These are phyloP conservation scores for Megaceryle alcyon DNA, from an alignment of 2,797 vertebrate species.

Conservation along the genomic window DNA sequence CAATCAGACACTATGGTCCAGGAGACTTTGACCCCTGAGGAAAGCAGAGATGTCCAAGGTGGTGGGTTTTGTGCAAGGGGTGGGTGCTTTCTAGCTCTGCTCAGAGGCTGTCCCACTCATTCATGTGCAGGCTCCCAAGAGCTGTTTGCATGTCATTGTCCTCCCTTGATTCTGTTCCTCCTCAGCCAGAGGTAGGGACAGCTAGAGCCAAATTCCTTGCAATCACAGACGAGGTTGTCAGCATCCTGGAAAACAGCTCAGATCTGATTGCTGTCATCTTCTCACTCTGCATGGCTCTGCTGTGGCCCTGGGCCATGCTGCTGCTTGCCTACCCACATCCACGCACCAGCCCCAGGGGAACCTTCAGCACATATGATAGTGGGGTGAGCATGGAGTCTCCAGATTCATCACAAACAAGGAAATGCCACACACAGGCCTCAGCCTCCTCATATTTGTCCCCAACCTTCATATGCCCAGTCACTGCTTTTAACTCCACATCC, in stretches of 20 bases:
- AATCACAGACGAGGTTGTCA: conserved; percentile 58
- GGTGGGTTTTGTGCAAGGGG: neutral
- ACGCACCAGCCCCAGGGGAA: neutral
- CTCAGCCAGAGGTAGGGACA: neutral
- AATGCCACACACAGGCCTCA: neutral
- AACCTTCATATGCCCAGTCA: neutral
- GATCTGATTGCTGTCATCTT: conserved; percentile 26
- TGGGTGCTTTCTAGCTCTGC: neutral
- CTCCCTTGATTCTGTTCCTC: neutral
- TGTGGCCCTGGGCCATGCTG: neutral
- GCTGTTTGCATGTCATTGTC: neutral
- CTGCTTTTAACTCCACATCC: neutral
- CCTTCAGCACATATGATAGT: neutral
- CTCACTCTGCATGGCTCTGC: neutral
- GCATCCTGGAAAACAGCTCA: conserved; percentile 35
- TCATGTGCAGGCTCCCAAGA: neutral
- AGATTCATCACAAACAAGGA: neutral
- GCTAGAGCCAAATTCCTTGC: conserved; percentile 49
- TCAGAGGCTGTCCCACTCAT: neutral
- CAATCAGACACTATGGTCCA: neutral
- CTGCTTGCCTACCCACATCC: neutral
- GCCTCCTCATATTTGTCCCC: neutral
- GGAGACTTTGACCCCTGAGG: neutral
- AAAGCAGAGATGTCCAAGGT: neutral
- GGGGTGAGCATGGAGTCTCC: neutral